Base-by-base conservation (phyloP, 2,888 invertebrate species). In the Pyrochroa serraticornis region DNA sequence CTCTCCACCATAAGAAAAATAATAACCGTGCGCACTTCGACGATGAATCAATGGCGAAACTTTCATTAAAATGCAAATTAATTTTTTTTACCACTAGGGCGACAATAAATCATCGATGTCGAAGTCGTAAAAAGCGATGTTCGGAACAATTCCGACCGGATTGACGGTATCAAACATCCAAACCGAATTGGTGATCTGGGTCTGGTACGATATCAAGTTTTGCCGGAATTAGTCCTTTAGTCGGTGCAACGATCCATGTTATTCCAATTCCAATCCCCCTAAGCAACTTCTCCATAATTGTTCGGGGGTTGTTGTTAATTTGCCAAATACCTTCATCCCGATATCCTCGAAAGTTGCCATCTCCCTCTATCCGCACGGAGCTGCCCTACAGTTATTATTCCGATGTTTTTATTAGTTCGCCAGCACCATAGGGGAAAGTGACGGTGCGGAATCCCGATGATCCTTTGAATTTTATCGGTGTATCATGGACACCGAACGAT, bases 271-370 rank as follows among this genome's bases (percentile, higher is more conserved):
- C 54, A 59, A 54, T 59, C 54, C 49, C 54, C 13, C 50, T 50
- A 35, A 59, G 53, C 58, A 59, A 59, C 39, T 59, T 54, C 59
- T 50, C 59, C 45, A 59, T 59, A 59, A 59, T 54, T 59, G 54
- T 59, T 55, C n/a, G 50, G 45, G 59, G 59, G 58, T 55, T 59
- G 58, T 48, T 58, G 59, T 54, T 59, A 59, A 59, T 59, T 59
- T 55, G 59, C 54, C 59, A 59, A 59, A 59, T 59, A 59, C 50
- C 54, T 59, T 32, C 44, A 46, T 37, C 31, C 57, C 10, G 22
- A 22, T 22, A 22, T 22, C 22, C 22, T 22, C 22, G 22, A 22
- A n/a, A 22, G 22, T 22, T 22, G 22, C 22, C 22, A 22, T 22
- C 22, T 22, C 22, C 5, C 22, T 22, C 22, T 22, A 22, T 22